These are phyloP conservation scores for Panthera leo DNA, from an alignment of 2,113 vertebrate genomes.

Conservation along the genomic window DNA sequence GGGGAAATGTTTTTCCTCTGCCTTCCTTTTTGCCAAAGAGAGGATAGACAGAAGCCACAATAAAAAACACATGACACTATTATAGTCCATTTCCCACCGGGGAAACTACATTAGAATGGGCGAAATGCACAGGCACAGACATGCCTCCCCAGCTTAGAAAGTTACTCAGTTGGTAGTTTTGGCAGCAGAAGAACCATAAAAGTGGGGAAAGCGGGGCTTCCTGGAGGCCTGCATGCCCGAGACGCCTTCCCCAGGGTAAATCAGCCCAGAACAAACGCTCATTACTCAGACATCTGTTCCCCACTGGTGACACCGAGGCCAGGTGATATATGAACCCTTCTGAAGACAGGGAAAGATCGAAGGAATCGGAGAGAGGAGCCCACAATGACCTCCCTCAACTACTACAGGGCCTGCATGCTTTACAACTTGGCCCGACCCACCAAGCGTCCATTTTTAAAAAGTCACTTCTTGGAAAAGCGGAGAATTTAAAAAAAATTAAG, in stretches of 20 bases:
- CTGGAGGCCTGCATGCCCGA: neutral
- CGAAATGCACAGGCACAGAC: neutral
- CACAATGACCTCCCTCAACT: neutral
- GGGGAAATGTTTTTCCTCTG: neutral
- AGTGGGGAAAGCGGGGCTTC: neutral
- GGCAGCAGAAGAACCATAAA: neutral
- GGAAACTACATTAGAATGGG: neutral
- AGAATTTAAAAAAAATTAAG: conserved; percentile 41
- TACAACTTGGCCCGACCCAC: neutral
- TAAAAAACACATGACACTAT: neutral
- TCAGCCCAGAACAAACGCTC: neutral
- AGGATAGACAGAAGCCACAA: neutral
- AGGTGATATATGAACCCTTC: neutral
- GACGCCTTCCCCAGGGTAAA: neutral
- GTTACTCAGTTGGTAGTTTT: neutral
- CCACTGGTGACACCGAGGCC: neutral
- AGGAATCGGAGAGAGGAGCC: neutral
- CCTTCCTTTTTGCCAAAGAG: neutral
- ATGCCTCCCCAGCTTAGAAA: neutral
- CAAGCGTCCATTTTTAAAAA: neutral
- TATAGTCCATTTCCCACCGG: neutral
- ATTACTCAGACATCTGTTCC: neutral
- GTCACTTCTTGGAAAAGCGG: neutral
- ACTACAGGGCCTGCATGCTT: neutral
- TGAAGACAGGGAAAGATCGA: neutral